phyloP scores from a whole-genome alignment of 2,797 vertebrate species.

The Percopsis omiscomaycus region DNA sequence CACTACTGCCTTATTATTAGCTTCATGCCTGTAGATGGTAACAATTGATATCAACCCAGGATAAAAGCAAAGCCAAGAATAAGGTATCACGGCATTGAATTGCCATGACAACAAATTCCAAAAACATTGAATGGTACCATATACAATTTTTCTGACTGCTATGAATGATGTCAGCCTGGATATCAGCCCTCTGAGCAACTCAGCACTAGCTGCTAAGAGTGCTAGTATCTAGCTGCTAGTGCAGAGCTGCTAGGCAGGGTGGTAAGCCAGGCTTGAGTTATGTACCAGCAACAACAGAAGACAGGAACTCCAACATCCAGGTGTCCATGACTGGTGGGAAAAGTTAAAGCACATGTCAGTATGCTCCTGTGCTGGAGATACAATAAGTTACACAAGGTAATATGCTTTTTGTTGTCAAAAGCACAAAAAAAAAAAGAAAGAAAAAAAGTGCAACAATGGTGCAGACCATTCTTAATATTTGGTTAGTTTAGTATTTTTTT shows the following conservation, averaged over 20 bases:
- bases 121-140: constrained; percentile 73
- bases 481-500: constrained; percentile 73
- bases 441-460: constrained; percentile 83
- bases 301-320: constrained; percentile 55
- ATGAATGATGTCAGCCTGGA: constrained; percentile 53
- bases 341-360: constrained; percentile 68
- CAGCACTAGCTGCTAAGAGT: too few relatives aligned
- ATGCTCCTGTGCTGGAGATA: constrained; percentile 73
- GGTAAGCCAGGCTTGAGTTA: constrained; percentile 34
- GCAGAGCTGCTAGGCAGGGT: too few relatives aligned
- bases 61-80: constrained; percentile 59
- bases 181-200: too few relatives aligned
- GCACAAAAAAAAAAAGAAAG: constrained; percentile 78
- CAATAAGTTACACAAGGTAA: constrained; percentile 84
- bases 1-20: constrained; percentile 56
- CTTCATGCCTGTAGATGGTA: constrained; percentile 59
- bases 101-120: constrained; percentile 62
- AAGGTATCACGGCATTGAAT: constrained; percentile 51
- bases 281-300: constrained; percentile 69
- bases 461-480: constrained; percentile 80
- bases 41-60: constrained; percentile 38
- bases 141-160: constrained; percentile 67
- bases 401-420: constrained; percentile 75
- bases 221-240: too few relatives aligned
- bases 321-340: constrained; percentile 61